Base-by-base conservation (phyloP, 2,888 invertebrate genomes). In the Platycheirus rosarum region DNA sequence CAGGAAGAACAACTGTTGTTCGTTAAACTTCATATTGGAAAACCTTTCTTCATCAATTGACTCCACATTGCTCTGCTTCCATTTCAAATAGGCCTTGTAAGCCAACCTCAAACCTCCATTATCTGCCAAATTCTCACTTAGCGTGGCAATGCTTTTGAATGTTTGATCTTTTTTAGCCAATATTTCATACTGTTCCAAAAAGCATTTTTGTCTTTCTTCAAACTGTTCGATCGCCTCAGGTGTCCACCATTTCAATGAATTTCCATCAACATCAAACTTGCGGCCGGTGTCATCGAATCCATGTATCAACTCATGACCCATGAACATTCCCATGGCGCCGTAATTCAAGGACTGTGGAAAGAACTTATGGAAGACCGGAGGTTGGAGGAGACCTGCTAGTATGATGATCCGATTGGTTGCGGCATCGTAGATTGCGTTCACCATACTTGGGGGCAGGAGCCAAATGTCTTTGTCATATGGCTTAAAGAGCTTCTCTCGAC, bases 341-440 rank as follows among this genome's bases (percentile, higher is more conserved):
- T 85, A 87, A 44, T 86, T 87, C 6, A 86, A 35, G 4, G 84
- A 80, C 85, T 93, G 93, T 0, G 97, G 97, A 89, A 95, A 96
- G 69, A 93, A 92, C 0, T 94, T 94, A 84, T 97, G 95, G 89
- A 97, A 98, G 97, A 0, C 97, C 97, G 2, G 97, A 8, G 85
- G 85, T 18, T 79, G 79, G 7, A 85, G 20, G 0, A 75, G 37
- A 14, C 84, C 75, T 0, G 78, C 75, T 1, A 74, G 63, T 0
- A 84, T 42, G 7, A 74, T 23, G 7, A 85, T 75, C 9, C 63
- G 55, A 44, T 85, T 84, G 2, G 74, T 96, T 0, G 96, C 96
- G 0, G 97, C 96, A 0, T 97, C 70, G 44, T 97, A 97, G 89
- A 97, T 97, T 0, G 97, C 97, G 89, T 97, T 97, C 0, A 97